These are phyloP conservation scores for Phymatocera aterrima DNA, from an alignment of 2,888 invertebrate genomes.

Conservation along the genomic window DNA sequence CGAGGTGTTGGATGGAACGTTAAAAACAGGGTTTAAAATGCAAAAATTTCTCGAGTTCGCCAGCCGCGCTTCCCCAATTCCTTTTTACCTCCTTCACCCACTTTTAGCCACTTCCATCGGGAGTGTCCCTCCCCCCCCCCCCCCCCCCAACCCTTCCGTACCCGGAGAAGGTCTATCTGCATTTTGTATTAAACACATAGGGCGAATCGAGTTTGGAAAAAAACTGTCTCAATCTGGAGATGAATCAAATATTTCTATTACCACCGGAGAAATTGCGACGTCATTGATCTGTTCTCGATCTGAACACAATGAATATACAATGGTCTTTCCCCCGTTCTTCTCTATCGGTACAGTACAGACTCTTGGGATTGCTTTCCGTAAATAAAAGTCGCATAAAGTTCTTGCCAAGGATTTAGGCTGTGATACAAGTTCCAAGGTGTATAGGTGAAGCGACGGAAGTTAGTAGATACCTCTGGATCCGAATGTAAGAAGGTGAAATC, in stretches of 20 bases:
- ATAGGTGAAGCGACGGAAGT: not conserved
- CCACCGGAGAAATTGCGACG: not conserved
- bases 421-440: not conserved
- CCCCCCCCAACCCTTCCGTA: not conserved
- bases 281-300: not conserved
- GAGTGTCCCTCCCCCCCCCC: not conserved
- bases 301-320: not conserved
- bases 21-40: constrained; percentile 20
- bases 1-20: not conserved
- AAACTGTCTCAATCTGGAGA: not conserved
- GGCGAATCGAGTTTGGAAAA: not conserved
- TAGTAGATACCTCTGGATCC: not conserved
- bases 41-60: constrained; percentile 9
- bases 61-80: constrained; percentile 6
- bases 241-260: not conserved
- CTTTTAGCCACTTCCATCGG: not conserved
- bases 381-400: not conserved
- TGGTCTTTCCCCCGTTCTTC: not conserved
- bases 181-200: not conserved
- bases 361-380: not conserved
- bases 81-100: not conserved
- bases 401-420: not conserved
- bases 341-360: not conserved
- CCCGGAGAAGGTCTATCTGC: not conserved
- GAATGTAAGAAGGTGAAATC: not conserved